phyloP scores from a whole-genome alignment of 1,140 invertebrate genomes.

The Camponotus vicinus region DNA sequence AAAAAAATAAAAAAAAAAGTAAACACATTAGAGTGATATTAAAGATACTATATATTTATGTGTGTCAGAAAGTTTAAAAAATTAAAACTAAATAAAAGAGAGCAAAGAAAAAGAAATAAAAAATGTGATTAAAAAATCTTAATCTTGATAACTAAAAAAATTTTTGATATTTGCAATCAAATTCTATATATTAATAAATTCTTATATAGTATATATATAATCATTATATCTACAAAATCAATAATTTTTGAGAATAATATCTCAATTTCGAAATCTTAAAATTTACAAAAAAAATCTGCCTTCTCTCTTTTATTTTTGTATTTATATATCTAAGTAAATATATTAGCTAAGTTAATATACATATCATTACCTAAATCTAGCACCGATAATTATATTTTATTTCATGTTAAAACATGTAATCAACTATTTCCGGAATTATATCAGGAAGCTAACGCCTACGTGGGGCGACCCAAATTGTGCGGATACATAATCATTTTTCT shows the following conservation, averaged over 20 bases:
- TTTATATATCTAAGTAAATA: background rate
- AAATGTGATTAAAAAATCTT: background rate
- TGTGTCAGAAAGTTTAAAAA: background rate
- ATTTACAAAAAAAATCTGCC: background rate
- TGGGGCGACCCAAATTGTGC: background rate
- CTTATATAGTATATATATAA: too few relatives aligned
- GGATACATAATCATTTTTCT: background rate
- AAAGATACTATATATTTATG: background rate
- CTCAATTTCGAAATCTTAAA: background rate
- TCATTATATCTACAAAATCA: background rate
- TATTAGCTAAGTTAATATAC: background rate
- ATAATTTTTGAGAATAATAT: background rate
- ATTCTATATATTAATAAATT: background rate
- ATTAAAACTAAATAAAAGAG: background rate
- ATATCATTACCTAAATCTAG: background rate
- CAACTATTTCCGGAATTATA: slow-evolving; percentile 19
- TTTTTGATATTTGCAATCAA: background rate
- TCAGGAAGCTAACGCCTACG: slow-evolving; percentile 28
- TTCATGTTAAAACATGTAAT: slow-evolving; percentile 11
- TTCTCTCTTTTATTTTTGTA: background rate
- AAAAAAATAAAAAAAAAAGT: background rate
- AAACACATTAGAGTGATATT: background rate
- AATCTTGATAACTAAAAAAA: background rate
- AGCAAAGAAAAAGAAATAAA: too few relatives aligned
- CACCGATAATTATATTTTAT: slow-evolving; percentile 1